phyloP scores from a whole-genome alignment of 1,140 invertebrate species.

The Lordiphosa clarofinis region DNA sequence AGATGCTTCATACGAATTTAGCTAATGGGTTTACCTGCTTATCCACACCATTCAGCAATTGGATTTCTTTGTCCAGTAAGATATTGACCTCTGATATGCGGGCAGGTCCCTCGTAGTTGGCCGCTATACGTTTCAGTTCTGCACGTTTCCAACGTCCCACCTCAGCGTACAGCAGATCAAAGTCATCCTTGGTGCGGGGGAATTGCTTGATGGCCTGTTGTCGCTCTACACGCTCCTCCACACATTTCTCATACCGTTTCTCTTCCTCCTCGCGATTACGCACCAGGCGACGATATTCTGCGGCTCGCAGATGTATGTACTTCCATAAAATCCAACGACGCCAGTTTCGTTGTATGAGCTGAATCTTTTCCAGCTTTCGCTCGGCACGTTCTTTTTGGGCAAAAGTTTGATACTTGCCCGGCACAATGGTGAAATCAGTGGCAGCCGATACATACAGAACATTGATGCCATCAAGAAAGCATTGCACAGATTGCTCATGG shows the following conservation, averaged over 20 bases:
- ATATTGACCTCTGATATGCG: constrained; percentile 81
- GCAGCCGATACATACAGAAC: constrained; percentile 53
- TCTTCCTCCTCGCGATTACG: constrained; percentile 56
- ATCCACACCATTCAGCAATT: constrained; percentile 82
- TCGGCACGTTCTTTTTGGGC: constrained; percentile 60
- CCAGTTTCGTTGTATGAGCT: constrained; percentile 74
- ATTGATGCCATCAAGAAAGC: constrained; percentile 66
- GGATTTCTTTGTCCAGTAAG: constrained; percentile 83
- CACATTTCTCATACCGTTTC: constrained; percentile 46
- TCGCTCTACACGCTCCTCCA: constrained; percentile 55
- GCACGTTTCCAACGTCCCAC: constrained; percentile 82
- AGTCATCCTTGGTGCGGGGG: constrained; percentile 82
- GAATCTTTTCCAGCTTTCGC: constrained; percentile 62
- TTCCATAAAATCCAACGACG: constrained; percentile 64
- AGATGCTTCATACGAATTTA: too few relatives aligned
- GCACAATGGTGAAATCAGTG: constrained; percentile 55
- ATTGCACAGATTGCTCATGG: constrained; percentile 71
- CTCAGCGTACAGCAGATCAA: constrained; percentile 81
- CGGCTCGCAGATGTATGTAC: constrained; percentile 70
- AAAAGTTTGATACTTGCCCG: constrained; percentile 68
- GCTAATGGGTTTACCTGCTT: constrained; percentile 52
- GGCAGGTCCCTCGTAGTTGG: constrained; percentile 80
- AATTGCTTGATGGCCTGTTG: constrained; percentile 81
- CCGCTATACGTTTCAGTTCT: constrained; percentile 80
- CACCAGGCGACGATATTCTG: constrained; percentile 76